Conservation (phyloP, 2,797 vertebrate genomes). For the Rhinophrynus dorsalis region DNA sequence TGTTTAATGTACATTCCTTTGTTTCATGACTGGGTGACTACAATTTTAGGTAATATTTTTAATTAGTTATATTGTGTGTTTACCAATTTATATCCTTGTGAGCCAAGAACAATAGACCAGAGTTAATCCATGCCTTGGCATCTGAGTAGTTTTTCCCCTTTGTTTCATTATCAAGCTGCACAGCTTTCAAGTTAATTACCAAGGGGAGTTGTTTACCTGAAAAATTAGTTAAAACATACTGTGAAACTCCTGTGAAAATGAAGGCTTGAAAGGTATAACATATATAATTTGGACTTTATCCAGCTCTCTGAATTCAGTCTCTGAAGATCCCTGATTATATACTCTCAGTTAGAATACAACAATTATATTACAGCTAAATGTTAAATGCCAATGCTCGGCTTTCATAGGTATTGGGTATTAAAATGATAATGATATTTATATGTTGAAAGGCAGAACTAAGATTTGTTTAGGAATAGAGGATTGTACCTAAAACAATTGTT, state of each 20-base stretch:
- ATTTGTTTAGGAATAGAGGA: too few species aligned
- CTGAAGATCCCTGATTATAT: not conserved
- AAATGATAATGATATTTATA: too few species aligned
- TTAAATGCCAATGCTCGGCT: not conserved
- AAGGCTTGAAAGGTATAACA: not conserved
- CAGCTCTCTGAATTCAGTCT: not conserved
- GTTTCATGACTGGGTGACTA: too few species aligned
- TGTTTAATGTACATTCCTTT: too few species aligned
- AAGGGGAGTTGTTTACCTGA: not conserved
- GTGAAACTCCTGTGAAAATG: constrained; percentile 6
- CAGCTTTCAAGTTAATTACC: constrained; percentile 11
- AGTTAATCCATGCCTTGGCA: not conserved
- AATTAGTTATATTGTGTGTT: too few species aligned
- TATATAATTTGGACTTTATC: not conserved
- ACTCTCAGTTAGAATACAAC: not conserved
- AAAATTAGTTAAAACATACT: constrained; percentile 20
- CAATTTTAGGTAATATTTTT: too few species aligned
- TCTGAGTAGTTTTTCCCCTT: not conserved
- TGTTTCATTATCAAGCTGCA: not conserved
- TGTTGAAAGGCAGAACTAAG: too few species aligned
- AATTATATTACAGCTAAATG: not conserved
- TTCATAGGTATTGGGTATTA: not conserved
- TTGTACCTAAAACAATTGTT: too few species aligned
- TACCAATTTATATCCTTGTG: not conserved
- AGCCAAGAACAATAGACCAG: not conserved